These are phyloP conservation scores for Craseonycteris thonglongyai DNA, from an alignment of 2,113 vertebrate species.

Conservation along the genomic window DNA sequence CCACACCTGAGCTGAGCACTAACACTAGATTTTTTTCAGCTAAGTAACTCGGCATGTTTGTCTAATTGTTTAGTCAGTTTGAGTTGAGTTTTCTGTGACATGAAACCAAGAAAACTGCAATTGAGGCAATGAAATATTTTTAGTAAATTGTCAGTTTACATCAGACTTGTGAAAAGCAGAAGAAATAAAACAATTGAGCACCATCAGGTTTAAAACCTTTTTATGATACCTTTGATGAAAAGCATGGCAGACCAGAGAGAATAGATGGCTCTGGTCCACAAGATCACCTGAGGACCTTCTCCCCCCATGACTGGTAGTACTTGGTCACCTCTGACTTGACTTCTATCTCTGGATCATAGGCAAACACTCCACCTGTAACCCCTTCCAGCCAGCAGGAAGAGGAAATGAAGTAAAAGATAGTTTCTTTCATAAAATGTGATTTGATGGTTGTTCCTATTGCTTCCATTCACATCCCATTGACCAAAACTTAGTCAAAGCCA, in stretches of 20 bases:
- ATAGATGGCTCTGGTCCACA: no score
- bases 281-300: not conserved
- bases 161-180: not conserved
- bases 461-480: not conserved
- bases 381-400: not conserved
- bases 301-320: not conserved
- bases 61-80: not conserved
- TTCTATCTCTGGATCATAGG: not conserved
- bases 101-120: not conserved
- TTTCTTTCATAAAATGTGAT: not conserved
- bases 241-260: not conserved
- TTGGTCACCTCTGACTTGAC: not conserved
- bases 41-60: not conserved
- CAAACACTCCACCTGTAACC: not conserved
- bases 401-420: not conserved
- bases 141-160: not conserved
- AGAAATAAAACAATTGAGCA: not conserved
- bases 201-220: not conserved
- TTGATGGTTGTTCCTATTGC: not conserved
- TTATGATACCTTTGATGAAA: not conserved
- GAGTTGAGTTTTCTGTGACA: not conserved
- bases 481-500: not conserved
- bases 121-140: not conserved
- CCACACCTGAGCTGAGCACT: not conserved
- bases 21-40: not conserved